A percentile compares a stretch with the other conserved stretches of the same genome.
Conservation (phyloP, 2,113 vertebrate genomes). For the Scolopax mira region DNA sequence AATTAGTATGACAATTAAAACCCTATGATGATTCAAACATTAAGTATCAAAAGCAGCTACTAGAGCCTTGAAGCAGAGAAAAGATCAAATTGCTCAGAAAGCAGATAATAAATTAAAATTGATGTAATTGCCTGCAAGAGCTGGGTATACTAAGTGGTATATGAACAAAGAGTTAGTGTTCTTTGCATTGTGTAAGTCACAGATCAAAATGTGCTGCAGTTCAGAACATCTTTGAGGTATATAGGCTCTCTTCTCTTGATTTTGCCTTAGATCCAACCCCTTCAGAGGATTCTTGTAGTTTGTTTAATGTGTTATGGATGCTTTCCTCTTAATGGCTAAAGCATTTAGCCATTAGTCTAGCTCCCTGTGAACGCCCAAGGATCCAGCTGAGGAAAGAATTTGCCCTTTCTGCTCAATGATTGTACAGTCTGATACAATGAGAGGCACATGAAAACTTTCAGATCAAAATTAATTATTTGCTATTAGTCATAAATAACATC, state of each 20-base stretch:
- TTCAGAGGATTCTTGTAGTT: neutral
- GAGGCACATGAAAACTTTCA: neutral
- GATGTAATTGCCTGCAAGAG: neutral
- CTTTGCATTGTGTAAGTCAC: neutral
- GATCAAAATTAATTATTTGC: neutral
- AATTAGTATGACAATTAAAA: slow-evolving; percentile 5
- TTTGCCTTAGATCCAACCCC: neutral
- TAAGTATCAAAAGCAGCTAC: neutral
- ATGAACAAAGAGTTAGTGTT: neutral
- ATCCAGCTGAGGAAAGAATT: neutral
- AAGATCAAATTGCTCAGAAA: slow-evolving; percentile 2
- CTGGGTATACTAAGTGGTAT: neutral
- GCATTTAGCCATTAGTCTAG: neutral
- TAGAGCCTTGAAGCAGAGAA: neutral
- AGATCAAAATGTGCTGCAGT: neutral
- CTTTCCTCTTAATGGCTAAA: neutral
- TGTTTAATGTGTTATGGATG: neutral
- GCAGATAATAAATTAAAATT: neutral
- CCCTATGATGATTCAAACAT: neutral
- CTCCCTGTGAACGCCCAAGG: neutral
- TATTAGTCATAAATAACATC: neutral
- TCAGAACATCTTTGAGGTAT: neutral
- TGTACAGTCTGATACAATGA: neutral
- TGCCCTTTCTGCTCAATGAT: neutral
- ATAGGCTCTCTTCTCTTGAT: neutral